Base-by-base conservation (phyloP, 1,140 invertebrate species). In the Ylistrum balloti region DNA sequence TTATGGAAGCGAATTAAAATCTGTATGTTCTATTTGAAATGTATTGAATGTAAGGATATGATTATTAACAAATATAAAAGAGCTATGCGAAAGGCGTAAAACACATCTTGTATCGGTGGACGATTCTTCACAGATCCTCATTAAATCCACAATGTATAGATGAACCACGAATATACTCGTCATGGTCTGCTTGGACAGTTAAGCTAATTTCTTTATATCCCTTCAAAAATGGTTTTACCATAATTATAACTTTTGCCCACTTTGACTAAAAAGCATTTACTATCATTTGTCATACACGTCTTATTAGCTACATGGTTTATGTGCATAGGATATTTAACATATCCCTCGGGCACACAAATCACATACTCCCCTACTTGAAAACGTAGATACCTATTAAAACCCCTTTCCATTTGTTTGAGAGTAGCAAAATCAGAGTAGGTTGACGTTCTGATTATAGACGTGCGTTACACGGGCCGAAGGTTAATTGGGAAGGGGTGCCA, bases 1-100 rank as follows among this genome's bases (percentile, higher is more conserved):
- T 74, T 74, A 74, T 74, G 56, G 56, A 74, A n/a, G 56, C 56
- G 56, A 74, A 74, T 74, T 74, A 74, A 74, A 74, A 74, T 74
- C 22, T 74, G 56, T 74, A 74, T 74, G 22, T 74, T 74, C 56
- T n/a, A 74, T 74, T 74, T 74, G 56, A 74, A 28, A 74, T 74
- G 56, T 74, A 74, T 74, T 74, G 20, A 74, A 74, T 28, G 56
- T 74, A 74, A 74, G 56, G 56, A 74, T 74, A 74, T 74, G 56
- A 74, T 74, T 74, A n/a, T 74, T 74, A 74, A 74, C 56, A 74
- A 74, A n/a, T 3, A 74, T 74, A 74, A 74, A 74, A 28, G n/a
- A 11, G n/a, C 56, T 7, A 74, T 28, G 11, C 56, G 56, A 74
- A 74, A 74, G 56, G 56, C 56, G 56, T 74, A 74, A 74, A 74